Evolutionary conservation across 2,888 invertebrate genomes (phyloP), one percentile per base, ranked within the genome.

Genomic region (Lasioglossum figueresi): DNA sequence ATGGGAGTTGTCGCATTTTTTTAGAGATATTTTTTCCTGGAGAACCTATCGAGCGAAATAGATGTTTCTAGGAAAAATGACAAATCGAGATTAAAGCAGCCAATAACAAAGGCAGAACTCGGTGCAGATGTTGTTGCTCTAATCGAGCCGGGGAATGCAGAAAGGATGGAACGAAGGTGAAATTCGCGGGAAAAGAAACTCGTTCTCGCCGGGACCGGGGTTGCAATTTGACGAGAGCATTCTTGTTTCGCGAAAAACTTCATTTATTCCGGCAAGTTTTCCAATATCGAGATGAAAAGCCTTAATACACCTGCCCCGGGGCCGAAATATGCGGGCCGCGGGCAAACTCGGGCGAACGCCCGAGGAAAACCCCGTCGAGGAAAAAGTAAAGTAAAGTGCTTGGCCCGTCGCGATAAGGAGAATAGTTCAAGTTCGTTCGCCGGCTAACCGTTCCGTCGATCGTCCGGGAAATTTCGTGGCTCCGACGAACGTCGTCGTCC

Each of bases 211-310:
- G 19, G 37, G 52, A 23, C 52, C 52, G 52, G 8, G 52, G 52
- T 76, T 52, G 85, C 86, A 83, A 80, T 87, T 72, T 76, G 80
- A 83, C 82, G 73, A 82, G 71, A 75, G 83, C 78, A 86, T 78
- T 82, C 72, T 75, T 86, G 82, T 82, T 83, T 83, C 81, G 72
- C 70, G 74, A 56, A 40, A 83, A 74, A 86, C 83, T 80, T 79
- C 83, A 68, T 80, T 87, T 86, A 76, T 78, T 59, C 59, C 40
- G 56, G 14, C 85, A 85, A 87, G 78, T 87, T 87, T 87, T 78
- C 78, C 86, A 83, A 87, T 87, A 87, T 80, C 63, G 68, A 76
- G 83, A 86, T 83, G 86, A 87, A 80, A 85, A 77, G 79, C 77
- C 82, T 77, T 74, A 66, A 79, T 82, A 82, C 85, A 68, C 63